Percentiles rank a stretch among this genome's conserved stretches.
phyloP scores from a whole-genome alignment of 2,888 invertebrate species.

The Nymphalis polychloros region DNA sequence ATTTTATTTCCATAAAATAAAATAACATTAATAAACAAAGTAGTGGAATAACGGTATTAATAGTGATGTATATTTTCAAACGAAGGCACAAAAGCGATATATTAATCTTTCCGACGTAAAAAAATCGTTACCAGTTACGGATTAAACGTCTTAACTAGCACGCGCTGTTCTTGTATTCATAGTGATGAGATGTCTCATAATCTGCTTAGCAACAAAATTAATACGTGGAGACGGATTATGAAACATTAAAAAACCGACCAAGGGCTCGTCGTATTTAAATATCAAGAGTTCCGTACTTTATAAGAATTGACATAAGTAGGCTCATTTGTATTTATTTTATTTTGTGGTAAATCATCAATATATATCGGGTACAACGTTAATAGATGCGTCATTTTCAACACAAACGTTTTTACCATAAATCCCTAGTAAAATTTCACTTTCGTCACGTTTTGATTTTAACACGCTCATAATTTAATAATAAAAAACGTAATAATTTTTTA shows the following conservation, averaged over 20 bases:
- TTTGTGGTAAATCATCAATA: no score
- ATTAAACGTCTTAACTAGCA: conserved; percentile 10
- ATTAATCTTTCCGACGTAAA: conserved; percentile 17
- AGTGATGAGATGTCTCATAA: conserved; percentile 11
- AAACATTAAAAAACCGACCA: not conserved
- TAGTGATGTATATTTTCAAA: conserved; percentile 16
- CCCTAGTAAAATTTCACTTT: no score
- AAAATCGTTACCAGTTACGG: conserved; percentile 10
- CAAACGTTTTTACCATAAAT: no score
- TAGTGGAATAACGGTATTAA: conserved; percentile 3
- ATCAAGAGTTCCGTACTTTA: not conserved
- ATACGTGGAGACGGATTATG: conserved; percentile 7
- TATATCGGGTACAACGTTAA: no score
- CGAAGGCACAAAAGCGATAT: conserved; percentile 18
- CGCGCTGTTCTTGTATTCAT: conserved; percentile 15
- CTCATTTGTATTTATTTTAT: no score
- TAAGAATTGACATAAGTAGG: no score
- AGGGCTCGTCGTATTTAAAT: not conserved
- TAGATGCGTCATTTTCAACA: no score
- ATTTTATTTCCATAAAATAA: not conserved
- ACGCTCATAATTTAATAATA: no score
- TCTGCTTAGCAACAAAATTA: conserved; percentile 28
- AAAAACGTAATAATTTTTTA: no score
- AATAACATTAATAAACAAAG: conserved; percentile 12
- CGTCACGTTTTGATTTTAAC: no score